Evolutionary conservation across 2,797 vertebrate species (phyloP), one percentile per base, ranked within the genome.

Genomic region (Bradypodion ventrale): DNA sequence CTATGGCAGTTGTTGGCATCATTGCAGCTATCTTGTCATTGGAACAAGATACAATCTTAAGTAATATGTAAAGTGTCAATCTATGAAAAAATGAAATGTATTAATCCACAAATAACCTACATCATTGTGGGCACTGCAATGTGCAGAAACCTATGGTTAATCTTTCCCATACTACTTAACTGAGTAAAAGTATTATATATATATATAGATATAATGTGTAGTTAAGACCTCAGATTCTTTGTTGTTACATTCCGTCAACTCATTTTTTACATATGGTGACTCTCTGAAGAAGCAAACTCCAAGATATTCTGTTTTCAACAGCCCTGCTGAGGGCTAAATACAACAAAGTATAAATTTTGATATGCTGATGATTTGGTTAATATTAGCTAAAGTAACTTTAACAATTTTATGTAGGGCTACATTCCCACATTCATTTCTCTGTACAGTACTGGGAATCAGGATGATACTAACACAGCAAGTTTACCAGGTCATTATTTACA

Each of bases 61-160:
- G 82, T 87, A 59, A 82, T 87, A 78, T 83, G 5, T 8, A 83
- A 78, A 90, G 75, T 77, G 87, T 83, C 74, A 82, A 69, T 89
- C 92, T 90, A 86, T 79, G 88, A 87, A 87, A 74, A 80, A 5
- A 60, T 87, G 83, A 92, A 89, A 83, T 91, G 82, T 25, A n/a
- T 83, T 29, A 70, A 68, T 84, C 82, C 87, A 88, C 79, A 76
- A 88, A 59, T 10, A n/a, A n/a, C 81, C 88, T 42, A 59, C 87
- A n/a, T 85, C 19, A 3, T 60, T 75, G 10, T 86, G 40, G 78
- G 23, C 32, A 52, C 32, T 66, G 44, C 15, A 27, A 21, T 44
- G 23, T 27, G 42, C 25, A 37, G 42, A 5, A 1, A 25, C 23
- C 9, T 4, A 19, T 25, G n/a, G 66, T 79, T 68, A 46, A 52